Percentiles rank a stretch among this genome's conserved stretches.
These are phyloP conservation scores for Argyresthia goedartella DNA, from an alignment of 2,888 invertebrate genomes.

Conservation along the genomic window DNA sequence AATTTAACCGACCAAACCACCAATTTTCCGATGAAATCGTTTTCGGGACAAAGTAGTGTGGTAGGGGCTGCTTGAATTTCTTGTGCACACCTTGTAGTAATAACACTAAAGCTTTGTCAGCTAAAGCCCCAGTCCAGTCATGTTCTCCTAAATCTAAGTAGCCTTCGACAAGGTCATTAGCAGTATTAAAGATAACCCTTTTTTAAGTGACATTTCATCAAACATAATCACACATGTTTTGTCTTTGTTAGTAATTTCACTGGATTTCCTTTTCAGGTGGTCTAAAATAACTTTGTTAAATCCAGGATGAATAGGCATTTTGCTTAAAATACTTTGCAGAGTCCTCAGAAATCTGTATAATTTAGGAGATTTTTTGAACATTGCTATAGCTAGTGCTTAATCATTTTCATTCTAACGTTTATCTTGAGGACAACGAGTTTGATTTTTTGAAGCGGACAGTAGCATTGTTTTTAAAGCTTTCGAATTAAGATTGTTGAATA, in stretches of 20 bases:
- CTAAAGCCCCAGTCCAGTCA: constrained; percentile 7
- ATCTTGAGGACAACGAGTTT: background rate
- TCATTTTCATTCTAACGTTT: background rate
- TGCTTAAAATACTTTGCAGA: constrained; percentile 7
- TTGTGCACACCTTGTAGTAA: constrained; percentile 14
- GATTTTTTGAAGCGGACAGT: background rate
- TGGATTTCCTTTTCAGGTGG: constrained; percentile 5
- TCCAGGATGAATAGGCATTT: constrained; percentile 7
- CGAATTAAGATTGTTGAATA: background rate
- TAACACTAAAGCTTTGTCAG: constrained; percentile 14
- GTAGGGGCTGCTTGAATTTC: constrained; percentile 16
- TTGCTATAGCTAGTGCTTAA: background rate
- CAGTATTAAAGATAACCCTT: constrained; percentile 8
- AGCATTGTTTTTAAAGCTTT: background rate
- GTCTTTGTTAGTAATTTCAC: constrained; percentile 5
- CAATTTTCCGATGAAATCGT: constrained; percentile 10
- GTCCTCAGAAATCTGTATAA: constrained; percentile 7
- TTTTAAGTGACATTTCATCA: constrained; percentile 15
- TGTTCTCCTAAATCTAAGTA: constrained; percentile 10
- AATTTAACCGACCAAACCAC: constrained; percentile 7
- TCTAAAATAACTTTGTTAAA: constrained; percentile 2
- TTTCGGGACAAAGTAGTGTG: constrained; percentile 15
- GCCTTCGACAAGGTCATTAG: constrained; percentile 12
- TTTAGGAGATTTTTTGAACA: constrained; percentile 10
- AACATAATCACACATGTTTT: constrained; percentile 11